A percentile compares a stretch with the other conserved stretches of the same genome.
phyloP scores from a whole-genome alignment of 2,797 vertebrate genomes.

The Coregonus ussuriensis region DNA sequence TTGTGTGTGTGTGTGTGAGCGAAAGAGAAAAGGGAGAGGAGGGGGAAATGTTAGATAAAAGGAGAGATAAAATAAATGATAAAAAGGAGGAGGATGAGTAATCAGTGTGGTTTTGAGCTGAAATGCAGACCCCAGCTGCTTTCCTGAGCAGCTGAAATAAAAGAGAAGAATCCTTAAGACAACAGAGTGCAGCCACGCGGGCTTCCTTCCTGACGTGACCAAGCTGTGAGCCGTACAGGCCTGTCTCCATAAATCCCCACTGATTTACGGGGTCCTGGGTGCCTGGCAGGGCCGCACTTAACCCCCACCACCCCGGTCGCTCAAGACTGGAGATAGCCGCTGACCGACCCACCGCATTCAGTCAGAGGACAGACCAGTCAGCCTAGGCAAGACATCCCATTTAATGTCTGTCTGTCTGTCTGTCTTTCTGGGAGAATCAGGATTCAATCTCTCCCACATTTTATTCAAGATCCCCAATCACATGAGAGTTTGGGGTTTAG shows the following conservation, averaged over 20 bases:
- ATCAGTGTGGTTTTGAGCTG: conserved; percentile 77
- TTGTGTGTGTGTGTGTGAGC: conserved; percentile 19
- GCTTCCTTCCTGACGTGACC: conserved; percentile 86
- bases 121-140: conserved; percentile 87
- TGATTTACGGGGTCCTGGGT: conserved; percentile 79
- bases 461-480: too few species aligned
- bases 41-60: conserved; percentile 63
- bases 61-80: conserved; percentile 74
- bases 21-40: conserved; percentile 18
- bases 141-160: conserved; percentile 85
- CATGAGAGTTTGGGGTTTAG: too few species aligned
- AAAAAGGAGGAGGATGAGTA: conserved; percentile 70
- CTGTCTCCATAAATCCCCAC: conserved; percentile 70
- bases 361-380: neutral
- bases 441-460: too few species aligned
- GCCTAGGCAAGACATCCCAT: conserved; percentile 10
- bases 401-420: conserved; percentile 28
- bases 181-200: conserved; percentile 79
- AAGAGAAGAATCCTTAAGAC: conserved; percentile 83
- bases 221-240: conserved; percentile 78
- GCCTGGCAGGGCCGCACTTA: conserved; percentile 69
- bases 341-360: conserved; percentile 21
- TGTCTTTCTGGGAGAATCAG: conserved; percentile 7
- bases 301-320: conserved; percentile 58
- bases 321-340: neutral